Conservation (phyloP, 2,888 invertebrate genomes). For the Pemphredon lugubris region DNA sequence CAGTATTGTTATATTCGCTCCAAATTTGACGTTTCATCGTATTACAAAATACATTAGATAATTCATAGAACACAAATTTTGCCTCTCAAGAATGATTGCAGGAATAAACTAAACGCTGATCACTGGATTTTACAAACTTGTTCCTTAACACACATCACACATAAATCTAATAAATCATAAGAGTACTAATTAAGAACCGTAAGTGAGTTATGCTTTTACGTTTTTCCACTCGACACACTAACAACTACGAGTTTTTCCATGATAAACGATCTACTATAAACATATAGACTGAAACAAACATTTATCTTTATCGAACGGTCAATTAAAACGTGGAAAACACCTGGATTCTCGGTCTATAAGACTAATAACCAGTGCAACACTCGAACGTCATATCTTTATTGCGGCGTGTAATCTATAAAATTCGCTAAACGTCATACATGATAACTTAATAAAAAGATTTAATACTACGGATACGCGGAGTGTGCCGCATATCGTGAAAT, state of each 20-base stretch:
- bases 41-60: too few relatives aligned
- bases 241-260: too few relatives aligned
- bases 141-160: background rate
- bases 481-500: conserved; percentile 9
- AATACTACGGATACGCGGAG: conserved; percentile 13
- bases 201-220: too few relatives aligned
- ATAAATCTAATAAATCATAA: background rate
- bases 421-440: conserved; percentile 30
- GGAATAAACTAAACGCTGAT: too few relatives aligned
- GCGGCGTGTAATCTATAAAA: conserved; percentile 3
- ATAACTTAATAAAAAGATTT: background rate
- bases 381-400: conserved; percentile 7
- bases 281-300: conserved; percentile 8
- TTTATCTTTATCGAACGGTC: background rate
- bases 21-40: too few relatives aligned
- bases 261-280: too few relatives aligned
- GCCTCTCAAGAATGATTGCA: too few relatives aligned
- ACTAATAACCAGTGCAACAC: conserved; percentile 2
- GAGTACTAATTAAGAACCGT: too few relatives aligned
- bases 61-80: too few relatives aligned
- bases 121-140: background rate
- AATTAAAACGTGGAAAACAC: conserved; percentile 1
- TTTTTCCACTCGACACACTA: conserved; percentile 1
- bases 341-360: too few relatives aligned
- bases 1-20: too few relatives aligned